phyloP scores from a whole-genome alignment of 2,888 invertebrate genomes.

The Pandemis cinnamomeana region DNA sequence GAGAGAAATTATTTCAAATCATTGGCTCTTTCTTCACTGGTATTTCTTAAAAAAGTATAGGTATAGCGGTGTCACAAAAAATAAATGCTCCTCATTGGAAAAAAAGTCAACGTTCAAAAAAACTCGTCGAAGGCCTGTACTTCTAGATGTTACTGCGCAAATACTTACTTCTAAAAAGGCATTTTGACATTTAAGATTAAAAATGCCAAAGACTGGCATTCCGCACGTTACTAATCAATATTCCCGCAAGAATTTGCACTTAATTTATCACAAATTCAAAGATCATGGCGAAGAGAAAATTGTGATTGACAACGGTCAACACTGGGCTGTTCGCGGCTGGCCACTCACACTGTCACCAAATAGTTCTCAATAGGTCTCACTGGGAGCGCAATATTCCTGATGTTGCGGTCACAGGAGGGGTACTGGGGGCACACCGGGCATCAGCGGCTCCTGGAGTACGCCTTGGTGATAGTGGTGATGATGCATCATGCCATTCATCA shows the following conservation, averaged over 20 bases:
- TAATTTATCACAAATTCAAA: slow-evolving; percentile 69
- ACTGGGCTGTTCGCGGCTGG: slow-evolving; percentile 12
- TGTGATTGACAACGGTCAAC: slow-evolving; percentile 43
- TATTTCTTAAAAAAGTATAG: neutral
- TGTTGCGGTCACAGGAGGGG: slow-evolving; percentile 82
- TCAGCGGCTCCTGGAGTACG: slow-evolving; percentile 77
- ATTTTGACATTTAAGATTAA: slow-evolving; percentile 41
- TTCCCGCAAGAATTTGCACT: slow-evolving; percentile 69
- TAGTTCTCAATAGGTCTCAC: slow-evolving; percentile 56
- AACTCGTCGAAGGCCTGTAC: slow-evolving; percentile 25
- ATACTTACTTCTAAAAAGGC: slow-evolving; percentile 41
- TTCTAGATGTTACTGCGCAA: slow-evolving; percentile 22
- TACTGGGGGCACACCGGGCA: slow-evolving; percentile 76
- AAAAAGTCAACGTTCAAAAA: slow-evolving; percentile 44
- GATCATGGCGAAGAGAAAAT: slow-evolving; percentile 53
- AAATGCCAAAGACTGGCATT: slow-evolving; percentile 32
- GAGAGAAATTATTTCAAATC: slow-evolving; percentile 11
- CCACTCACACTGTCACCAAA: slow-evolving; percentile 48
- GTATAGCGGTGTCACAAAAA: neutral
- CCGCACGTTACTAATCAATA: slow-evolving; percentile 49
- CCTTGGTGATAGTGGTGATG: slow-evolving; percentile 82
- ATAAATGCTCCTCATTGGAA: slow-evolving; percentile 43
- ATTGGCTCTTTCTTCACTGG: slow-evolving; percentile 29
- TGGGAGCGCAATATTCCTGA: slow-evolving; percentile 64
- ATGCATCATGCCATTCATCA: slow-evolving; percentile 83